These are phyloP conservation scores for Choristoneura fumiferana DNA, from an alignment of 1,140 invertebrate genomes.

Conservation along the genomic window DNA sequence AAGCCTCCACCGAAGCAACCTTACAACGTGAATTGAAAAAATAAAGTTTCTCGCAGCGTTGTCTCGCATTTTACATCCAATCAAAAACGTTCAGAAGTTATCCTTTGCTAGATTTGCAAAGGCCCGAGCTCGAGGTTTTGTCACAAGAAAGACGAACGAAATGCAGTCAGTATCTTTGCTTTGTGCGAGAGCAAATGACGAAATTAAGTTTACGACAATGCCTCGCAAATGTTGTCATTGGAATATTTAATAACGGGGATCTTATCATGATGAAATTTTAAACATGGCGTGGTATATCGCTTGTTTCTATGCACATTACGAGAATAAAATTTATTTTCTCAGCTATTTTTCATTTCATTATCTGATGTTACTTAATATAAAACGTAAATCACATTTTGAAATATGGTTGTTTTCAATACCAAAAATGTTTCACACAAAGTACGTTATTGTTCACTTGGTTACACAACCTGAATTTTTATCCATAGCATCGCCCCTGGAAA, in stretches of 20 bases:
- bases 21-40: conserved; percentile 14
- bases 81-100: conserved; percentile 18
- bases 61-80: conserved; percentile 19
- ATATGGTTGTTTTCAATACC: neutral
- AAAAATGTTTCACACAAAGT: conserved; percentile 30
- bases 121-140: conserved; percentile 9
- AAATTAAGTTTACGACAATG: conserved; percentile 16
- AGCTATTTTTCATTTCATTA: too few species aligned
- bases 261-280: conserved; percentile 2
- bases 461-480: conserved; percentile 45
- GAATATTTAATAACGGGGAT: conserved; percentile 15
- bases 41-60: conserved; percentile 10
- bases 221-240: conserved; percentile 12
- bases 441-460: conserved; percentile 41
- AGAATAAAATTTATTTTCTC: neutral
- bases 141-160: neutral
- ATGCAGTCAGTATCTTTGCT: conserved; percentile 7
- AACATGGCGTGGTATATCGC: conserved; percentile 5
- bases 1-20: conserved; percentile 5
- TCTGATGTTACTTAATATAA: neutral
- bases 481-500: conserved; percentile 32
- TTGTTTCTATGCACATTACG: neutral
- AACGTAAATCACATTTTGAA: neutral
- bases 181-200: conserved; percentile 9
- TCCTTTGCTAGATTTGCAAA: conserved; percentile 5